Percentiles rank a stretch among this genome's conserved stretches.
These are phyloP conservation scores for Auanema sp. DNA, from an alignment of 2,888 invertebrate genomes.

Conservation along the genomic window DNA sequence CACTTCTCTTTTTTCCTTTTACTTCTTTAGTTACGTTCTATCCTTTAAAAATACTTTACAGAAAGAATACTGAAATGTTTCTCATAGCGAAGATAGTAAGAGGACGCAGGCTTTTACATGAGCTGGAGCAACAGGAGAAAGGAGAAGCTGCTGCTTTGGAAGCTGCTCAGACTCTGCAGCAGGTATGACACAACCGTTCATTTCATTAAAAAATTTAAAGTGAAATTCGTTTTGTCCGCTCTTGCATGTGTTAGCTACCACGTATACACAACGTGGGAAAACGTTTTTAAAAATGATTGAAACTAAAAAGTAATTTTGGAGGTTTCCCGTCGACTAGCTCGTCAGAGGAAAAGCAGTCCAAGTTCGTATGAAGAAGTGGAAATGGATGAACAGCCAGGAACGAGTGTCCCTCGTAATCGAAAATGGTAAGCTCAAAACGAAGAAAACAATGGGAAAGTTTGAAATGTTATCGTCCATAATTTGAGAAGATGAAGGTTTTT, in stretches of 20 bases:
- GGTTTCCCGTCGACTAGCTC: constrained; percentile 18
- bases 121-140: constrained; percentile 58
- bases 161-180: constrained; percentile 23
- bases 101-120: constrained; percentile 59
- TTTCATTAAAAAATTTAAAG: constrained; percentile 9
- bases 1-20: too few relatives aligned
- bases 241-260: background rate
- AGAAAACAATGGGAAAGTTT: too few relatives aligned
- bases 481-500: too few relatives aligned
- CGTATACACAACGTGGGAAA: background rate
- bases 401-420: background rate
- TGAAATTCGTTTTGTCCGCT: background rate
- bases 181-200: constrained; percentile 8
- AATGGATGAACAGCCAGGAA: constrained; percentile 17
- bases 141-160: constrained; percentile 42
- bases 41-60: too few relatives aligned
- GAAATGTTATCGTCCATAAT: too few relatives aligned
- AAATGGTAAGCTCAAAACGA: too few relatives aligned
- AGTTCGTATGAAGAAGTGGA: constrained; percentile 14
- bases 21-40: too few relatives aligned
- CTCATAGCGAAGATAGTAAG: constrained; percentile 62
- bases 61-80: constrained; percentile 47
- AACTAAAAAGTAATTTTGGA: constrained; percentile 1
- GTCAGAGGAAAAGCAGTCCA: constrained; percentile 17
- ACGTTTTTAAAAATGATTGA: background rate